Evolutionary conservation across 2,797 vertebrate species (phyloP), one percentile per base, ranked within the genome.

Genomic region (Fistularia tabacaria): DNA sequence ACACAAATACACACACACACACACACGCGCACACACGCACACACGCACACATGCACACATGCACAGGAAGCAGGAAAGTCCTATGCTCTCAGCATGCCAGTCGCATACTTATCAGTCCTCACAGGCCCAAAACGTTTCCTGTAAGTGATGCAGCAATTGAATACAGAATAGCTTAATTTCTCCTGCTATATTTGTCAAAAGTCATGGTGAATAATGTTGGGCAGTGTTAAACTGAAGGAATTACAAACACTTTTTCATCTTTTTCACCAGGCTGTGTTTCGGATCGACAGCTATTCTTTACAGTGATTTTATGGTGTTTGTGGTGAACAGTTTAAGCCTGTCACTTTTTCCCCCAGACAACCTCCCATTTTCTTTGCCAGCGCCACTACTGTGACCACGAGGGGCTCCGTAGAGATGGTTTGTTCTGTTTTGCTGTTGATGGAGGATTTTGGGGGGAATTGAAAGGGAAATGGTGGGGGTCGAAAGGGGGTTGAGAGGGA

Each of bases 41-140:
- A 46, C 56, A 52, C 46, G 50, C 36, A 36, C 11, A 41, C n/a
- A 10, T n/a, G n/a, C 51, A 59, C 49, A 49, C 36, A 56, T 38
- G 14, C 6, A 36, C 39, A 37, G 45, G 66, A 77, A 70, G 62
- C 38, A 64, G 65, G 64, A 72, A 73, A 75, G 40, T 66, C 71
- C 55, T 62, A 52, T 66, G 52, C 70, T 72, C 54, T 74, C 57
- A 68, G 61, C 76, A 74, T 79, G 71, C 78, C 60, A 63, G 64
- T 65, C 56, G 71, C 63, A 73, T 82, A 64, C 76, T 81, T 79
- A 82, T 87, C 80, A 77, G 60, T 74, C 76, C 68, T 69, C 61
- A 50, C 70, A 77, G 73, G 62, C 74, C 57, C 62, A 58, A 76
- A 79, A 84, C 62, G 46, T 72, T 66, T 73, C 64, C 73, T 9